Percentiles rank a stretch among this genome's conserved stretches.
Conservation (phyloP, 2,888 invertebrate species). For the Theretra japonica region DNA sequence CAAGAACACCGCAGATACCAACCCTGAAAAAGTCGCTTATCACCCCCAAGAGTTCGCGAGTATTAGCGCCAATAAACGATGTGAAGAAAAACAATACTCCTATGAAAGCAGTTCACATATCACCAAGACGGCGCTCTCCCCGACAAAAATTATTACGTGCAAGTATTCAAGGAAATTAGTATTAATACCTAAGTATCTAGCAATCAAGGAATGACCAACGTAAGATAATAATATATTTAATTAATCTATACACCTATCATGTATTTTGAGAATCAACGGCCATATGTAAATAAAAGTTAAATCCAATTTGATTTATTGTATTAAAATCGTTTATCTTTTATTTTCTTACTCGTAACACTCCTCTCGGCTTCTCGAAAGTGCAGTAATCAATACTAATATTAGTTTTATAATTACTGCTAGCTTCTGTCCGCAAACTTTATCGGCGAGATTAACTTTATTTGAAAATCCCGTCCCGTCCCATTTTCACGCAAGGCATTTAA, state of each 20-base stretch:
- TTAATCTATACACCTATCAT: background rate
- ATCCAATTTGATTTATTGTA: slow-evolving; percentile 43
- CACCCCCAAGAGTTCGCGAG: slow-evolving; percentile 82
- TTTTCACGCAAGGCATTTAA: too few relatives aligned
- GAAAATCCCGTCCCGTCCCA: too few relatives aligned
- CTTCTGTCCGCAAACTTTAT: too few relatives aligned
- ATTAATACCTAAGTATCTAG: slow-evolving; percentile 40
- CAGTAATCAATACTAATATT: too few relatives aligned
- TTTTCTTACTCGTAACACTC: background rate
- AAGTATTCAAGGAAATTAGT: slow-evolving; percentile 45
- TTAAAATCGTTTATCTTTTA: slow-evolving; percentile 33
- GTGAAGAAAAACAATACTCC: slow-evolving; percentile 85
- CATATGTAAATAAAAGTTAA: slow-evolving; percentile 66
- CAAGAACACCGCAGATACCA: slow-evolving; percentile 76
- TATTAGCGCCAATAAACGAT: slow-evolving; percentile 71
- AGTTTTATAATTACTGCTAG: too few relatives aligned
- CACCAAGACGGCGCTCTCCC: slow-evolving; percentile 75
- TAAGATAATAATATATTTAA: slow-evolving; percentile 16
- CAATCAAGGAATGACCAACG: slow-evolving; percentile 37
- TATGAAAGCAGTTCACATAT: slow-evolving; percentile 78
- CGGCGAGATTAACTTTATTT: too few relatives aligned
- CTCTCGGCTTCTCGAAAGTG: too few relatives aligned
- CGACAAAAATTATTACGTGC: slow-evolving; percentile 62
- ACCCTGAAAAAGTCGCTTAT: slow-evolving; percentile 85
- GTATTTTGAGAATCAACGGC: slow-evolving; percentile 56